These are phyloP conservation scores for Xiphias gladius DNA, from an alignment of 2,113 vertebrate genomes.

Conservation along the genomic window DNA sequence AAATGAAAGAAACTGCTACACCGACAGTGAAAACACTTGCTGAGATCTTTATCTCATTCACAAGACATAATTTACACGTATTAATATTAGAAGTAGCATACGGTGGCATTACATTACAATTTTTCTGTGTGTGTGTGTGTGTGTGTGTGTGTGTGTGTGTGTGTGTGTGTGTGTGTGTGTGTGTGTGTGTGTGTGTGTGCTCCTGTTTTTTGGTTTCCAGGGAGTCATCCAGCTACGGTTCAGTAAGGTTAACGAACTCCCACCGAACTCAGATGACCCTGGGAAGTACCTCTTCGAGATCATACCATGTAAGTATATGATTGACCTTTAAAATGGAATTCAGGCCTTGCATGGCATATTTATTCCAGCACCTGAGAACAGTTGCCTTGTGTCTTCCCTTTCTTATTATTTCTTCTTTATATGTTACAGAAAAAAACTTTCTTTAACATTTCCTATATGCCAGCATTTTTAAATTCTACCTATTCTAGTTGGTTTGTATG, in stretches of 20 bases:
- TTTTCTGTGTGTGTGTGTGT: not conserved
- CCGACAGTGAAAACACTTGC: not conserved
- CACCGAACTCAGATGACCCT: constrained; percentile 87
- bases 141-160: not conserved
- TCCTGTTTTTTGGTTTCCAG: constrained; percentile 75
- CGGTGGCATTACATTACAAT: no score
- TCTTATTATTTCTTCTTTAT: not conserved
- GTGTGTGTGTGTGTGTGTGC: not conserved
- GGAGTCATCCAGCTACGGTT: constrained; percentile 89
- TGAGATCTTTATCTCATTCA: not conserved
- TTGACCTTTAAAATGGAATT: not conserved
- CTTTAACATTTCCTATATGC: no score
- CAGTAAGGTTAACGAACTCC: constrained; percentile 89
- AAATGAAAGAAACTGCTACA: not conserved
- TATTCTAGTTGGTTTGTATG: not conserved
- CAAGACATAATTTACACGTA: not conserved
- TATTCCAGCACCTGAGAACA: not conserved
- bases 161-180: no score
- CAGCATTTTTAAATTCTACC: not conserved
- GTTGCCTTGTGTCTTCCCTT: not conserved
- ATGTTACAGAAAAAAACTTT: no score
- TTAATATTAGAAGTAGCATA: not conserved
- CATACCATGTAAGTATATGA: constrained; percentile 87
- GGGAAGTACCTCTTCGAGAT: constrained; percentile 95
- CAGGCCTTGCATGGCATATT: not conserved